Evolutionary conservation across 2,888 invertebrate species (phyloP).

Genomic region (Ditylenchus weischeri): DNA sequence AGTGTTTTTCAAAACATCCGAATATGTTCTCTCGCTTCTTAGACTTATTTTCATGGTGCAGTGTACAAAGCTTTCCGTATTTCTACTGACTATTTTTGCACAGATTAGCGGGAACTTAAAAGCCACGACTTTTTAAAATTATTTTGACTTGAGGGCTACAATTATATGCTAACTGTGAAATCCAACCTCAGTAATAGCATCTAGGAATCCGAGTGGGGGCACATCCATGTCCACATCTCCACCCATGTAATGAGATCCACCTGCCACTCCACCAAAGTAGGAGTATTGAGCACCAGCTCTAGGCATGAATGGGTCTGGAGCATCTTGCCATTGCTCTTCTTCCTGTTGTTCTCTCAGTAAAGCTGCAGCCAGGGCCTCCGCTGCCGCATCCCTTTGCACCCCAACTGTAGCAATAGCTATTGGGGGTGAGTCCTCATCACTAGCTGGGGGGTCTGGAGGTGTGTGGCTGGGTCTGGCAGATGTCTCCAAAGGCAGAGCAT

Average conservation of each 20-base stretch:
- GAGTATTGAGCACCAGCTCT: not conserved
- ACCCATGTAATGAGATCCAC: not conserved
- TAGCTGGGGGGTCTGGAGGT: not conserved
- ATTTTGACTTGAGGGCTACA: too few relatives aligned
- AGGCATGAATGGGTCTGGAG: not conserved
- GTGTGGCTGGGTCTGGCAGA: not conserved
- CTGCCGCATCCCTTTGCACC: slow-evolving; percentile 1
- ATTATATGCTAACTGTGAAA: too few relatives aligned
- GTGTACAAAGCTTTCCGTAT: too few relatives aligned
- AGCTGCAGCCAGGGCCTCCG: not conserved
- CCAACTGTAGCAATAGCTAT: not conserved
- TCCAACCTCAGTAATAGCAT: slow-evolving; percentile 12
- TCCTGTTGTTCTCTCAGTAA: not conserved
- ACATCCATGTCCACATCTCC: slow-evolving; percentile 1
- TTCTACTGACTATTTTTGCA: too few relatives aligned
- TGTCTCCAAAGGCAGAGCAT: not conserved
- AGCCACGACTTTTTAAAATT: too few relatives aligned
- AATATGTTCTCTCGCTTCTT: too few relatives aligned
- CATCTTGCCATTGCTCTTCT: slow-evolving; percentile 1
- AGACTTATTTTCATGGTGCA: too few relatives aligned
- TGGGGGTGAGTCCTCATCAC: not conserved
- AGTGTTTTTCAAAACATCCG: too few relatives aligned
- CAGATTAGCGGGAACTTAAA: too few relatives aligned
- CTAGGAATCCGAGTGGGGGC: slow-evolving; percentile 14
- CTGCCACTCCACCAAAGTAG: not conserved